Conservation (phyloP, 1,140 invertebrate species). For the Teleopsis dalmanni region DNA sequence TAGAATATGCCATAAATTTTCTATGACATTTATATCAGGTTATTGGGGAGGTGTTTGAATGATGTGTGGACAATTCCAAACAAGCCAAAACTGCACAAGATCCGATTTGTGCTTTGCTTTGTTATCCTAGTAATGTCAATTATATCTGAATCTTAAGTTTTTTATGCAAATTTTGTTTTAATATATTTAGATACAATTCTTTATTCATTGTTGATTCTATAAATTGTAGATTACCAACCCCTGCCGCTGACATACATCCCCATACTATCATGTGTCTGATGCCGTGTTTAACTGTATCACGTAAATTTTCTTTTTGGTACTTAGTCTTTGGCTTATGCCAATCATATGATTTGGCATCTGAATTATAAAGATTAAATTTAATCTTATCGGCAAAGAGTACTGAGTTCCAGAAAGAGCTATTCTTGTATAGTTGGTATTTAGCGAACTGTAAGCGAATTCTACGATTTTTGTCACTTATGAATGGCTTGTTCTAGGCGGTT, state of each 20-base stretch:
- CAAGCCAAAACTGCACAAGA: background rate
- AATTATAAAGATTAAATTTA: slow-evolving; percentile 3
- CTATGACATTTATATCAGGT: background rate
- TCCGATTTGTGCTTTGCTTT: background rate
- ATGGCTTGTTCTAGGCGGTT: slow-evolving; percentile 1
- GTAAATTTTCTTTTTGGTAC: too few species aligned
- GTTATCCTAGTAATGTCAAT: background rate
- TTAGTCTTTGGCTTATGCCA: slow-evolving; percentile 1
- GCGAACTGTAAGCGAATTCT: background rate
- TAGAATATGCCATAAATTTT: too few species aligned
- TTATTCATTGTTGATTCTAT: slow-evolving; percentile 19
- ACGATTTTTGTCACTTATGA: background rate
- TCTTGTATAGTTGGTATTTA: background rate
- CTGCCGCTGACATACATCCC: slow-evolving; percentile 25
- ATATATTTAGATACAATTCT: slow-evolving; percentile 17
- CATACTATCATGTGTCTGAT: slow-evolving; percentile 30
- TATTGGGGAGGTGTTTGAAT: background rate
- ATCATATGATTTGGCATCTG: background rate
- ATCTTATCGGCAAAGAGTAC: slow-evolving; percentile 1
- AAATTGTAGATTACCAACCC: slow-evolving; percentile 13
- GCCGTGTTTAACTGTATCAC: slow-evolving; percentile 13
- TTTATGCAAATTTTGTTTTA: slow-evolving; percentile 9
- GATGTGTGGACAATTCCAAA: background rate
- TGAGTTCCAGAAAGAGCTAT: background rate
- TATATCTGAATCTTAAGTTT: background rate